Evolutionary conservation across 1,140 invertebrate genomes (phyloP), one percentile per base, ranked within the genome.

Genomic region (Stegodyphus mimosarum): DNA sequence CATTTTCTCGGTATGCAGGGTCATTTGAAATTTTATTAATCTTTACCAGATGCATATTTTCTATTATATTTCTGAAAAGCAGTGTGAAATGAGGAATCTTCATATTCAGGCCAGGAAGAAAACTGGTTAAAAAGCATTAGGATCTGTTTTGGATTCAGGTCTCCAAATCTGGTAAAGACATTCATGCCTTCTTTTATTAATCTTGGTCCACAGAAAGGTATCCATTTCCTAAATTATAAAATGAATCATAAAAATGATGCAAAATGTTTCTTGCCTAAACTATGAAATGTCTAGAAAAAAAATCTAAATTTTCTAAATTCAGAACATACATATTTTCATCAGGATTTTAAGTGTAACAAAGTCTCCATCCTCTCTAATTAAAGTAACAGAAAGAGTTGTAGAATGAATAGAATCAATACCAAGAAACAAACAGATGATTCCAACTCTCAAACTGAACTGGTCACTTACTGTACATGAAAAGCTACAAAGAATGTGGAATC

Each of bases 91-190:
- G 53, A 7, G 18, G 80, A 83, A 51, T 75, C 51, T n/a, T 77
- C 73, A 86, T 92, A 94, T 87, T 93, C 93, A 6, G 93, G 93
- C 93, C 92, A 93, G 2, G 89, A 89, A 50, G 84, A 87, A 88
- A 92, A 91, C 55, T 88, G 69, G 13, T 89, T 91, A 80, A 93
- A 94, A 0, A 93, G 88, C 17, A 92, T 92, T 9, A 93, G 86
- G 88, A 93, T 92, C 86, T 93, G 91, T 79, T 90, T 88, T 15
- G 93, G 91, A 69, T 89, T 90, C 0, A 93, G 89, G 87, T 93
- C 92, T 5, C 93, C 92, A 89, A 93, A 93, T 88, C 93, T 90
- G 1, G 93, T 93, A 86, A 92, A 93, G 60, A 93, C 93, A 15
- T 92, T 93, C 84, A 93, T 92, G 60, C 92, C 92, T 11, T 92